phyloP scores from a whole-genome alignment of 1,140 invertebrate species.

The Bombus haemorrhoidalis region DNA sequence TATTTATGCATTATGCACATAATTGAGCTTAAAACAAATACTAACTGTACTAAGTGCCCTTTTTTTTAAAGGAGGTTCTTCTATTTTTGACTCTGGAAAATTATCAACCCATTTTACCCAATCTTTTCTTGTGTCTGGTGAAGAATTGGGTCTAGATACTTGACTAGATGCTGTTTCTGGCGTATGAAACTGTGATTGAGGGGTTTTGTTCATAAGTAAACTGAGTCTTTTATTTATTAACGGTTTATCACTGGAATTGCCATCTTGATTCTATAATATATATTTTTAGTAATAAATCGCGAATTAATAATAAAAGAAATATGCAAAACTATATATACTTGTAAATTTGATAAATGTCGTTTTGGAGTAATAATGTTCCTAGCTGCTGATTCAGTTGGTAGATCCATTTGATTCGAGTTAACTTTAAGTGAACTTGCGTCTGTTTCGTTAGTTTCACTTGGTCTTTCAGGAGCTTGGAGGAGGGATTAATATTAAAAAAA shows the following conservation, averaged over 20 bases:
- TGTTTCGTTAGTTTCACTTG: neutral
- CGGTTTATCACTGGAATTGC: constrained; percentile 57
- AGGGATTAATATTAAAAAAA: neutral
- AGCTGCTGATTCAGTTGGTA: neutral
- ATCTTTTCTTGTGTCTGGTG: constrained; percentile 81
- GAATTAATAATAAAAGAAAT: neutral
- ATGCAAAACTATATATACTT: constrained; percentile 21
- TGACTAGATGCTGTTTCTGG: constrained; percentile 84
- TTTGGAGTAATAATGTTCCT: constrained; percentile 67
- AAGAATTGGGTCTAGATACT: constrained; percentile 81
- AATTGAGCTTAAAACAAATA: constrained; percentile 55
- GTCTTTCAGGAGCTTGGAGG: constrained; percentile 61
- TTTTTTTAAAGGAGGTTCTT: constrained; percentile 75
- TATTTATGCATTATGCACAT: constrained; percentile 44
- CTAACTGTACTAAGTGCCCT: constrained; percentile 80
- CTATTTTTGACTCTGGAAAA: constrained; percentile 78
- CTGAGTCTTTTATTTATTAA: constrained; percentile 76
- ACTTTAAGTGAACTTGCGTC: constrained; percentile 3
- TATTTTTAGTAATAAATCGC: neutral
- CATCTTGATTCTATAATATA: constrained; percentile 49
- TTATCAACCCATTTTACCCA: constrained; percentile 81
- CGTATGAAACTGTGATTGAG: constrained; percentile 80
- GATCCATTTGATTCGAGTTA: constrained; percentile 20
- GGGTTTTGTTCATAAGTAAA: constrained; percentile 61
- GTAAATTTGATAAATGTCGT: constrained; percentile 56